Percentiles rank a stretch among this genome's conserved stretches.
Evolutionary conservation across 1,140 invertebrate genomes (phyloP).

Genomic region (Trichoplusia ni): DNA sequence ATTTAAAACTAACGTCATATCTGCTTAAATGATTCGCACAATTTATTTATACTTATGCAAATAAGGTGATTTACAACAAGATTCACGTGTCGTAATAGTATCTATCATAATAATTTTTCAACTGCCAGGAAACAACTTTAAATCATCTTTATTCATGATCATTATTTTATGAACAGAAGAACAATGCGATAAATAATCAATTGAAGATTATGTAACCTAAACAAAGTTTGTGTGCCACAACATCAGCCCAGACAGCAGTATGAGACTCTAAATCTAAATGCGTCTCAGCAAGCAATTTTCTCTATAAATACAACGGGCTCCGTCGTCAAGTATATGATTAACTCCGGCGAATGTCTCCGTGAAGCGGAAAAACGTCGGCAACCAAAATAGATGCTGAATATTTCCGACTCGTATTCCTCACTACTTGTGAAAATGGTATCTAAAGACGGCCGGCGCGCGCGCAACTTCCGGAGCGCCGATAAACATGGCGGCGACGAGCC

Average conservation of each 20-base stretch:
- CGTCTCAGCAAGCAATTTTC: conserved; percentile 59
- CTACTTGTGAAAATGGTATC: conserved; percentile 70
- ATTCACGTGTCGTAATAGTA: conserved; percentile 11
- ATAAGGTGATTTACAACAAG: conserved; percentile 23
- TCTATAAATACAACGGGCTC: conserved; percentile 70
- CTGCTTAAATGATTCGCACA: conserved; percentile 33
- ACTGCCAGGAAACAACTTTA: not conserved
- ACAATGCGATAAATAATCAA: not conserved
- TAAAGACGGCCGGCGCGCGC: conserved; percentile 77
- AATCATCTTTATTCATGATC: not conserved
- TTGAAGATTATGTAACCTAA: not conserved
- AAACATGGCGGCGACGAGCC: conserved; percentile 77
- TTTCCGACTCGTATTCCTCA: conserved; percentile 71
- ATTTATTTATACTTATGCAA: conserved; percentile 34
- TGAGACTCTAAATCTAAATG: conserved; percentile 58
- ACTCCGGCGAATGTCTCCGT: conserved; percentile 67
- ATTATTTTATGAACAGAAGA: not conserved
- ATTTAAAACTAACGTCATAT: conserved; percentile 28
- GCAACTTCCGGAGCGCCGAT: conserved; percentile 77
- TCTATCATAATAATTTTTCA: not conserved
- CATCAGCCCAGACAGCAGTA: conserved; percentile 55
- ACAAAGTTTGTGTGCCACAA: not conserved
- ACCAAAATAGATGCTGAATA: conserved; percentile 74
- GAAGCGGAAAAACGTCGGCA: conserved; percentile 74
- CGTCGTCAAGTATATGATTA: conserved; percentile 74